phyloP scores from a whole-genome alignment of 2,797 vertebrate genomes.

The Valencia hispanica region DNA sequence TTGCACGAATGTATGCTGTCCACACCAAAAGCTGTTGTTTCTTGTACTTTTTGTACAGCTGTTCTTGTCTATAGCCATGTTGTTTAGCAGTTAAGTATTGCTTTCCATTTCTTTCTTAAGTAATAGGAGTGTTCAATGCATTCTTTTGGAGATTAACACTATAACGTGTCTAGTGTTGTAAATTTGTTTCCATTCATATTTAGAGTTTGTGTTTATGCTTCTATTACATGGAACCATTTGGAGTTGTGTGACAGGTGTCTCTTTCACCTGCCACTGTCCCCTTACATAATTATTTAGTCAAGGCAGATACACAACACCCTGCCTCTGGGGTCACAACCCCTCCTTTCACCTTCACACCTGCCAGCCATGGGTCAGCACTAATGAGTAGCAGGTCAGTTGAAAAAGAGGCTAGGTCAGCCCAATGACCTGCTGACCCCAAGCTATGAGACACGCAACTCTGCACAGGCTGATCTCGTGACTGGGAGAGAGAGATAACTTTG shows the following conservation, averaged over 20 bases:
- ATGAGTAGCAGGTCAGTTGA: conserved; percentile 65
- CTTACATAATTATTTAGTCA: conserved; percentile 52
- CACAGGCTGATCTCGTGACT: conserved; percentile 15
- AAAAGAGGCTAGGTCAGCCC: conserved; percentile 47
- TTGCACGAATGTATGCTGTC: not conserved
- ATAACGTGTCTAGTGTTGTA: not conserved
- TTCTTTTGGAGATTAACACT: not conserved
- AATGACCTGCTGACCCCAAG: conserved; percentile 41
- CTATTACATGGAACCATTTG: conserved; percentile 14
- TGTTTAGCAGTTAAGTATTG: not conserved
- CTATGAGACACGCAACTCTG: conserved; percentile 20
- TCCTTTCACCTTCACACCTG: conserved; percentile 50
- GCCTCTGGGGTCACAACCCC: conserved; percentile 48
- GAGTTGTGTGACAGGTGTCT: conserved; percentile 27
- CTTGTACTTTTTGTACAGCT: not conserved
- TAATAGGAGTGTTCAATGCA: not conserved
- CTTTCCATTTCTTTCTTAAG: not conserved
- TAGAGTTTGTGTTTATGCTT: conserved; percentile 4
- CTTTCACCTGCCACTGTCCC: conserved; percentile 41
- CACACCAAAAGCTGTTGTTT: not conserved
- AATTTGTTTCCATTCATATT: not conserved
- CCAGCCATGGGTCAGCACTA: conserved; percentile 64
- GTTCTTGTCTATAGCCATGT: not conserved
- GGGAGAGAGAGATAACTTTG: conserved; percentile 33
- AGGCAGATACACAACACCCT: conserved; percentile 43